phyloP scores from a whole-genome alignment of 2,888 invertebrate species.

The Drosophila ochracea region DNA sequence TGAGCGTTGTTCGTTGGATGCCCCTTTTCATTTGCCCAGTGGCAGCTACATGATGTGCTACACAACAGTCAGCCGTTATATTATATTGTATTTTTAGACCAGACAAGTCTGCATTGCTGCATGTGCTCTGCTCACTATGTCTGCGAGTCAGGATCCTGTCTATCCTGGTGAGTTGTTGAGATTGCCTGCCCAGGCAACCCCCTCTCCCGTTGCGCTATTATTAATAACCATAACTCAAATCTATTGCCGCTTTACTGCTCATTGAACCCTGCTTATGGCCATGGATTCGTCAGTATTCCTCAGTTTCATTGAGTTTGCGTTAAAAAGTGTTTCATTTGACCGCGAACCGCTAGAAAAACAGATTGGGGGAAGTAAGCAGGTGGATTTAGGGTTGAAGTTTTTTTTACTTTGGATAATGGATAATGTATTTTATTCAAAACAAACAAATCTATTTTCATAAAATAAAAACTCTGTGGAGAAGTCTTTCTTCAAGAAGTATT shows the following conservation, averaged over 20 bases:
- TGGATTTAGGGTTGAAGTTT: neutral
- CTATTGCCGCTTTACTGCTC: slow-evolving; percentile 79
- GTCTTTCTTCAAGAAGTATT: neutral
- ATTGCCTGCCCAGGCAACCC: neutral
- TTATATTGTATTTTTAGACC: slow-evolving; percentile 70
- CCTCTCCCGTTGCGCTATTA: slow-evolving; percentile 58
- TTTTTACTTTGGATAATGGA: neutral
- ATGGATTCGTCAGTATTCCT: slow-evolving; percentile 47
- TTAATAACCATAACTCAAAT: slow-evolving; percentile 83
- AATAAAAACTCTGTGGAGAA: neutral
- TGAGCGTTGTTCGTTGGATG: slow-evolving; percentile 35
- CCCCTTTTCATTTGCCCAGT: slow-evolving; percentile 52
- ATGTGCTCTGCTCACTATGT: slow-evolving; percentile 43
- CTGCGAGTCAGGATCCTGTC: slow-evolving; percentile 30
- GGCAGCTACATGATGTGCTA: slow-evolving; percentile 40
- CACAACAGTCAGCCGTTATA: slow-evolving; percentile 45
- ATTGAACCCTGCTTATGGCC: slow-evolving; percentile 72
- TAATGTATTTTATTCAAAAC: neutral
- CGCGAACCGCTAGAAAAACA: slow-evolving; percentile 35
- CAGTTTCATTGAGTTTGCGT: slow-evolving; percentile 7
- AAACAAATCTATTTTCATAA: too few relatives aligned
- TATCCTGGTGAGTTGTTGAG: slow-evolving; percentile 13
- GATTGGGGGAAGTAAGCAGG: neutral
- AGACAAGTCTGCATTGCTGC: slow-evolving; percentile 77
- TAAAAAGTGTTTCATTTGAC: slow-evolving; percentile 55